A percentile compares a stretch with the other conserved stretches of the same genome.
Evolutionary conservation across 2,888 invertebrate species (phyloP).

Genomic region (Coelinius sp.): DNA sequence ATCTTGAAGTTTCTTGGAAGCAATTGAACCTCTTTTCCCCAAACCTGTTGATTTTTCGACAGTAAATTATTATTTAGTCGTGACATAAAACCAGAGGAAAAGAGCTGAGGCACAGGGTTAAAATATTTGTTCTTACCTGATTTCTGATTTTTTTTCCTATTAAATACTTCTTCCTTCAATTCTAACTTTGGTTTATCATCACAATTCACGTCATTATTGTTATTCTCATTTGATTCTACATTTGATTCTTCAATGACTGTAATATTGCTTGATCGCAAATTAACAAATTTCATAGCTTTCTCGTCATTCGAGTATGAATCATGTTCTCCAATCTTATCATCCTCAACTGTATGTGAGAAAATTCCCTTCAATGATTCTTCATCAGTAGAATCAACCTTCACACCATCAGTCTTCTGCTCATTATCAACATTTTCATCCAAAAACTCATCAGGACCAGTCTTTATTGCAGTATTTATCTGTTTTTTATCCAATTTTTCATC

Average conservation of each 20-base stretch:
- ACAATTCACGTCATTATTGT: background rate
- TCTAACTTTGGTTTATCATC: background rate
- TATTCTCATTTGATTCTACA: background rate
- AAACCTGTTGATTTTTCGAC: background rate
- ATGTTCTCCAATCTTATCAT: background rate
- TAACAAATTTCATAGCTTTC: background rate
- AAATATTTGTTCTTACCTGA: background rate
- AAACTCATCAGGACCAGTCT: background rate
- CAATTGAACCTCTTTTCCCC: background rate
- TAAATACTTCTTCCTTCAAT: background rate
- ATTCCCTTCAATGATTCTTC: background rate
- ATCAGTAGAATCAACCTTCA: background rate
- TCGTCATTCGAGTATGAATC: background rate
- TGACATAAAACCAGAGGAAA: background rate
- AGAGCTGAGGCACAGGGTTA: background rate
- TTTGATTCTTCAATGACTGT: background rate
- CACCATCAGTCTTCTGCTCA: background rate
- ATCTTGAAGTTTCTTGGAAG: background rate
- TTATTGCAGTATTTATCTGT: background rate
- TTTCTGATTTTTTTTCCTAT: background rate
- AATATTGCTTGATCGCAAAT: background rate
- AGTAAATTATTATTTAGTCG: background rate
- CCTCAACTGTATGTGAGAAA: background rate
- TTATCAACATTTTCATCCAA: background rate
- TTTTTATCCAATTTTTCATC: background rate